A percentile compares a stretch with the other conserved stretches of the same genome.
Evolutionary conservation across 2,888 invertebrate genomes (phyloP).

Genomic region (Drosophila gaucha): DNA sequence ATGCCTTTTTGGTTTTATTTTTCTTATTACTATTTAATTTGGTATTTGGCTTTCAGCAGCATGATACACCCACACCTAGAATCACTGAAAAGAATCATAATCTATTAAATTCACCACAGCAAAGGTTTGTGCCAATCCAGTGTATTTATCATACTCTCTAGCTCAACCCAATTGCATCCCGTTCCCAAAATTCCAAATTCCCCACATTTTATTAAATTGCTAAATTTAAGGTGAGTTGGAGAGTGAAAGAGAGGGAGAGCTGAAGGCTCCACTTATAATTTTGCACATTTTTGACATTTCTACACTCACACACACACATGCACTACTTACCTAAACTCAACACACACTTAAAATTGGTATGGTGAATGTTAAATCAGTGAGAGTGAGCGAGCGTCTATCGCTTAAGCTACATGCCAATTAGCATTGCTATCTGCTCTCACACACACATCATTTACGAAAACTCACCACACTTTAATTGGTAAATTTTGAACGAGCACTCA

Average conservation of each 20-base stretch:
- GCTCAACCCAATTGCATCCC: constrained; percentile 24
- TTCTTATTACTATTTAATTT: constrained; percentile 72
- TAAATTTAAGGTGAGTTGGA: constrained; percentile 17
- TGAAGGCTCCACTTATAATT: constrained; percentile 10
- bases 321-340: neutral
- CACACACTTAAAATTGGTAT: neutral
- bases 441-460: neutral
- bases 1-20: constrained; percentile 49
- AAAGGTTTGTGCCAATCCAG: constrained; percentile 83
- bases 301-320: constrained; percentile 8
- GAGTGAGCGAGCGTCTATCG: neutral
- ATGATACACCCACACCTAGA: constrained; percentile 84
- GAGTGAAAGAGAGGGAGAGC: neutral
- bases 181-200: constrained; percentile 15
- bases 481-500: neutral
- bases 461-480: constrained; percentile 1
- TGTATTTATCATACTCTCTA: constrained; percentile 29
- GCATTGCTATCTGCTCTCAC: constrained; percentile 11
- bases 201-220: constrained; percentile 35
- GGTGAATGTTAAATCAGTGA: neutral
- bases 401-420: constrained; percentile 14
- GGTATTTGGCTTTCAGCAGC: constrained; percentile 85
- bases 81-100: constrained; percentile 84
- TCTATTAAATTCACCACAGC: constrained; percentile 79
- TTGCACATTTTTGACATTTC: constrained; percentile 20